Conservation (phyloP, 2,888 invertebrate species). For the Aphelenchoides bicaudatus region DNA sequence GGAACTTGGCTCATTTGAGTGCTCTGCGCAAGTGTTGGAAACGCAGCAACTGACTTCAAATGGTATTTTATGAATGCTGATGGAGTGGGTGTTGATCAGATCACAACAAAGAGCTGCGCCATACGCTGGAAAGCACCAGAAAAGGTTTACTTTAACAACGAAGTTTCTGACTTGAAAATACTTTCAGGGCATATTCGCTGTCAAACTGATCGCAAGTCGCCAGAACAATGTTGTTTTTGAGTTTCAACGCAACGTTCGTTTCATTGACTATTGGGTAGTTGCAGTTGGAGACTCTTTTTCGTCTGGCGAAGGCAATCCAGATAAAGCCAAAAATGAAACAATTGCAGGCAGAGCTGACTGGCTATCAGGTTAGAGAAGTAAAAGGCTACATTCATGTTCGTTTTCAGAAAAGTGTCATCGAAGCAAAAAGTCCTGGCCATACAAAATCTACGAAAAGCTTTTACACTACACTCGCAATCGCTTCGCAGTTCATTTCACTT, state of each 20-base stretch:
- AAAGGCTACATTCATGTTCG: background rate
- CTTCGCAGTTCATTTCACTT: conserved; percentile 45
- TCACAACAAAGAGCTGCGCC: conserved; percentile 2
- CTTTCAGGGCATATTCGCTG: conserved; percentile 7
- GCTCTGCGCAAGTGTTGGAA: background rate
- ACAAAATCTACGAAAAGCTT: conserved; percentile 29
- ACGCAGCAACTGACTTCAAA: background rate
- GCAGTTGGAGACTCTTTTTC: conserved; percentile 56
- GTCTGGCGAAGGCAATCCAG: conserved; percentile 57
- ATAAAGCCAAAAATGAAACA: conserved; percentile 24
- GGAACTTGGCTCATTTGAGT: background rate
- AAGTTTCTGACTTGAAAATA: background rate
- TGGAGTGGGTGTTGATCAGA: background rate
- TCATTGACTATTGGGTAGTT: conserved; percentile 43
- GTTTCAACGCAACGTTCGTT: conserved; percentile 2
- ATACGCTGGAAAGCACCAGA: conserved; percentile 2
- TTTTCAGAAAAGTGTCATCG: conserved; percentile 43
- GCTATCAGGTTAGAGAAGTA: conserved; percentile 34
- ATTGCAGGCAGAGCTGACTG: conserved; percentile 38
- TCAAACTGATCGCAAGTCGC: background rate
- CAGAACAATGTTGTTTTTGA: background rate
- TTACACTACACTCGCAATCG: conserved; percentile 19
- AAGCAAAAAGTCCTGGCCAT: conserved; percentile 39
- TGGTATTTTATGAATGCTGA: background rate
- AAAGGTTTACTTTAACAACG: background rate